A percentile compares a stretch with the other conserved stretches of the same genome.
phyloP scores from a whole-genome alignment of 2,888 invertebrate species.

The Erebia palarica region DNA sequence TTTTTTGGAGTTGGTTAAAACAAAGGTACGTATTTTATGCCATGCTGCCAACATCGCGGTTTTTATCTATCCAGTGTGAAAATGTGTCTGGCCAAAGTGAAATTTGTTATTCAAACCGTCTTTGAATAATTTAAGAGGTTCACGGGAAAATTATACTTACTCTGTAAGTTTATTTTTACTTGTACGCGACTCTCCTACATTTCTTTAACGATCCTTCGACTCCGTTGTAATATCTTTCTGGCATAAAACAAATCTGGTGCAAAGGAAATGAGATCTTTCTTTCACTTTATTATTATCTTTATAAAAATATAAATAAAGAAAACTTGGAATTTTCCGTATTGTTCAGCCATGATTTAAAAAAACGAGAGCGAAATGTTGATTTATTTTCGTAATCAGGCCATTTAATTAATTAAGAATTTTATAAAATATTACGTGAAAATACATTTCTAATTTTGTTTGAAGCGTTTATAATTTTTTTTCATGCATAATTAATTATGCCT shows the following conservation, averaged over 20 bases:
- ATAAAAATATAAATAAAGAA: background rate
- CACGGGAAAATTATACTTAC: constrained; percentile 8
- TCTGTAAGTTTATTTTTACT: constrained; percentile 2
- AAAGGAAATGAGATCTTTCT: constrained; percentile 8
- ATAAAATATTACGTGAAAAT: too few species aligned
- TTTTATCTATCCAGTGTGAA: background rate
- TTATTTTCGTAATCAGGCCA: too few species aligned
- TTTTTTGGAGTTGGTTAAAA: too few species aligned
- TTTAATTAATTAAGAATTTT: too few species aligned
- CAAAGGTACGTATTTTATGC: background rate
- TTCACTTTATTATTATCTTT: background rate
- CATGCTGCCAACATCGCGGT: background rate
- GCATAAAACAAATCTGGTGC: constrained; percentile 5
- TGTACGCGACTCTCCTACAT: constrained; percentile 4
- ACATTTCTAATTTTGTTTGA: too few species aligned
- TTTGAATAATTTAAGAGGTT: constrained; percentile 41
- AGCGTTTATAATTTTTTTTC: too few species aligned
- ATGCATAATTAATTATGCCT: too few species aligned
- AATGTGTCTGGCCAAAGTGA: constrained; percentile 17
- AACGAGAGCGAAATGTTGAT: too few species aligned
- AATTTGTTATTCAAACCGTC: constrained; percentile 41
- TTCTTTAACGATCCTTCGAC: constrained; percentile 12
- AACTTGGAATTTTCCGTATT: background rate
- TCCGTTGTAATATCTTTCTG: constrained; percentile 3
- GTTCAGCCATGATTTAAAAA: too few species aligned